Conservation (phyloP, 2,113 vertebrate species). For the Urocynchramus pylzowi region DNA sequence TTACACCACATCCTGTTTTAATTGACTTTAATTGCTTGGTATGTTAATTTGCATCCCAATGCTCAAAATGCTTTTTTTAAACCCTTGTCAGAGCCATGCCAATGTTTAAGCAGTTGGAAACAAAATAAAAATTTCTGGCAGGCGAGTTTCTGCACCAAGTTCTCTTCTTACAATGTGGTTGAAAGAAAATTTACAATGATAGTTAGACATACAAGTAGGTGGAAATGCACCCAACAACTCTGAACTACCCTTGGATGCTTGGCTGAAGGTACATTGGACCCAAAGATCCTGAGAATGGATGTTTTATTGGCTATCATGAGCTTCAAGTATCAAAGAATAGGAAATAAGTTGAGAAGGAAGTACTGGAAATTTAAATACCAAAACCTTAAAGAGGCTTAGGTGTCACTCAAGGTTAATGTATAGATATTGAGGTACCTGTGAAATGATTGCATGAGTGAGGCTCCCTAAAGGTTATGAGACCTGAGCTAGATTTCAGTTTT, state of each 20-base stretch:
- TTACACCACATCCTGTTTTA: slow-evolving; percentile 76
- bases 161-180: neutral
- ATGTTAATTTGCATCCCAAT: slow-evolving; percentile 75
- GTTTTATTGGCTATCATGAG: neutral
- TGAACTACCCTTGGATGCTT: neutral
- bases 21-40: slow-evolving; percentile 76
- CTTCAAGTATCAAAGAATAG: neutral
- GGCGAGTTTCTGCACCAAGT: neutral
- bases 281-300: neutral
- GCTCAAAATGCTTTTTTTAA: slow-evolving; percentile 65
- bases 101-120: slow-evolving; percentile 48
- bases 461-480: neutral
- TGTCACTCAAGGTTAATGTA: neutral
- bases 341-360: neutral
- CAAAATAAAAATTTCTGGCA: slow-evolving; percentile 13
- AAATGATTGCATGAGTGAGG: neutral
- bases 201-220: neutral
- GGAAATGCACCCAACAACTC: neutral
- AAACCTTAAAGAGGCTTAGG: neutral
- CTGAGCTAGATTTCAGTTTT: neutral
- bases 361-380: neutral
- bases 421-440: neutral
- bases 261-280: neutral
- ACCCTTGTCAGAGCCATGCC: slow-evolving; percentile 50
- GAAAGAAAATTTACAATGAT: neutral